Base-by-base conservation (phyloP, 2,113 vertebrate genomes). In the Vireo altiloquus region DNA sequence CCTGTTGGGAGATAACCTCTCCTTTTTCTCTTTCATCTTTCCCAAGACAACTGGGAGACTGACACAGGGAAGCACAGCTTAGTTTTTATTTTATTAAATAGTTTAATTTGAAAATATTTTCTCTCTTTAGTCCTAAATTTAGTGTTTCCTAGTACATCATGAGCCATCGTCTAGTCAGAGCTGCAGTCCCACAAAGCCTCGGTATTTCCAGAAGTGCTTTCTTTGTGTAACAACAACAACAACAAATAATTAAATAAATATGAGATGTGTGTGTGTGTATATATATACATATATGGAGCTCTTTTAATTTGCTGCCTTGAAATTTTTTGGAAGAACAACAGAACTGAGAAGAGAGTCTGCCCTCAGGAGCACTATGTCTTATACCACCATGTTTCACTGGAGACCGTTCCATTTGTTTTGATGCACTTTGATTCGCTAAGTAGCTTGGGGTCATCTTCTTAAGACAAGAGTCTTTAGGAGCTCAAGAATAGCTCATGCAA, bases 381-480 rank as follows among this genome's bases (percentile, higher is more conserved):
- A n/a, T 90, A 87, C 75, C 78, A 87, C 93, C 63, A 28, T 82
- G 50, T 95, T 89, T 95, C 74, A 76, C 44, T 87, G 61, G 56
- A 92, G 78, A 77, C 59, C 56, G 0, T 94, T 94, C 59, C 54
- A 54, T 95, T 93, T 87, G 77, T 92, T 95, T 72, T 94, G 89
- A 95, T 85, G 81, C 75, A 91, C 77, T 92, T 89, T 59, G 83
- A 90, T 94, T 94, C 91, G 59, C 70, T 71, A 75, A 95, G 70
- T 94, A 92, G 95, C 94, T 92, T 85, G 84, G 78, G 84, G 89
- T 95, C 87, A 82, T 95, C 85, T 89, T 87, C 44, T 52, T 54
- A 83, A 88, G 89, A 94, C 72, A 83, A 39, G 78, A 80, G 88
- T 88, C 52, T 90, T 86, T 86, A 78, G 68, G 76, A 96, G 44